Conservation (phyloP, 2,113 vertebrate genomes). For the Pomatorhinus ruficollis region DNA sequence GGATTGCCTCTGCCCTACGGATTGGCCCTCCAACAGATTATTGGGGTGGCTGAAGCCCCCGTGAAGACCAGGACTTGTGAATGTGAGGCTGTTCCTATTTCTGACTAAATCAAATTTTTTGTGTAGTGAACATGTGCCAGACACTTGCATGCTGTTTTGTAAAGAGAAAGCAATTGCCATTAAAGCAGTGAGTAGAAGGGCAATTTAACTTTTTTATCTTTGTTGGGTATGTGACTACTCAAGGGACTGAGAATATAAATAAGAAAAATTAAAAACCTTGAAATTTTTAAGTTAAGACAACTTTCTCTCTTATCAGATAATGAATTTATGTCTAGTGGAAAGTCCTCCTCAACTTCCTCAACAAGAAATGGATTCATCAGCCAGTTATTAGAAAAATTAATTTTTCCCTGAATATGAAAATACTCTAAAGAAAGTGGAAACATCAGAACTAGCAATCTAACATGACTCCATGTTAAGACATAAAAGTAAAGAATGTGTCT, state of each 20-base stretch:
- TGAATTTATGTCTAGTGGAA: constrained; percentile 19
- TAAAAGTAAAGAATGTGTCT: not conserved
- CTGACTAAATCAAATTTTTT: not conserved
- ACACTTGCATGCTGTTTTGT: not conserved
- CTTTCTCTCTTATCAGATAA: constrained; percentile 34
- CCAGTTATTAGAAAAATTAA: not conserved
- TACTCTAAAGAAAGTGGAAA: not conserved
- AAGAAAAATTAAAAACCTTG: constrained; percentile 41
- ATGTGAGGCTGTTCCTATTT: not conserved
- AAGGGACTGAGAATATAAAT: constrained; percentile 20
- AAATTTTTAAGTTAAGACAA: constrained; percentile 8
- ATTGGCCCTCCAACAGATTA: not conserved
- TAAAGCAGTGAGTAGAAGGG: not conserved
- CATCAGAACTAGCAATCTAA: not conserved
- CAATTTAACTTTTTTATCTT: constrained; percentile 19
- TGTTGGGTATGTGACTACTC: not conserved
- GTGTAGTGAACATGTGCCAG: not conserved
- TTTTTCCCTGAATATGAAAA: constrained; percentile 3
- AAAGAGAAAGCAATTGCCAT: not conserved
- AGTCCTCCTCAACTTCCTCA: not conserved
- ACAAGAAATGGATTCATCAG: not conserved
- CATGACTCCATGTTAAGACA: not conserved
- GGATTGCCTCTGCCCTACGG: not conserved
- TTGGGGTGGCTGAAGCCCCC: not conserved
- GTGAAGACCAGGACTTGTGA: not conserved